phyloP scores from a whole-genome alignment of 2,888 invertebrate species.

The Dendrolimus pini region DNA sequence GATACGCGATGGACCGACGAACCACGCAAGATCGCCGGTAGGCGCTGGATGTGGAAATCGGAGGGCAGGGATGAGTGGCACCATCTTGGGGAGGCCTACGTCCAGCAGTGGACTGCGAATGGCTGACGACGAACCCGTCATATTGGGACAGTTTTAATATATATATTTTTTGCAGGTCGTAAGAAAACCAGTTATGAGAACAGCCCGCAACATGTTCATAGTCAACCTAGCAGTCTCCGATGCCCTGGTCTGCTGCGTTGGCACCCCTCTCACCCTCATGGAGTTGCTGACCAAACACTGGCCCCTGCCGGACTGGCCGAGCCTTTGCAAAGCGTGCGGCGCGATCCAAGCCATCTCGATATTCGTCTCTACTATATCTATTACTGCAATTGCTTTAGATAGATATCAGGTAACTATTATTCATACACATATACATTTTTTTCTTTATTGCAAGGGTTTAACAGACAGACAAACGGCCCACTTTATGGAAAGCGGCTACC shows the following conservation, averaged over 20 bases:
- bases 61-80: too few species aligned
- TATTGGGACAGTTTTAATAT: neutral
- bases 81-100: too few species aligned
- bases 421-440: neutral
- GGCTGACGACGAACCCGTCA: too few species aligned
- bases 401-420: constrained; percentile 81
- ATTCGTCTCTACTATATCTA: constrained; percentile 95
- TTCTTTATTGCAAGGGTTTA: neutral
- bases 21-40: too few species aligned
- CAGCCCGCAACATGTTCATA: constrained; percentile 95
- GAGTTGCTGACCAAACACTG: constrained; percentile 91
- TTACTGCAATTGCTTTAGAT: constrained; percentile 93
- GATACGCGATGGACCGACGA: too few species aligned
- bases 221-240: constrained; percentile 91
- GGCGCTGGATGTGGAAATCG: too few species aligned
- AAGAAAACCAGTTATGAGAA: constrained; percentile 92
- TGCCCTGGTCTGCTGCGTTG: constrained; percentile 90
- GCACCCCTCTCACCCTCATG: constrained; percentile 93
- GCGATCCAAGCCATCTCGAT: constrained; percentile 93
- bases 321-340: constrained; percentile 90
- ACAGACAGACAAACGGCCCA: too few species aligned
- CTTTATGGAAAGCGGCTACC: too few species aligned
- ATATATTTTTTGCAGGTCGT: constrained; percentile 75
- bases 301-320: constrained; percentile 87
- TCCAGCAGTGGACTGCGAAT: too few species aligned